Conservation (phyloP, 2,888 invertebrate species). For the Macrophya alboannulata region DNA sequence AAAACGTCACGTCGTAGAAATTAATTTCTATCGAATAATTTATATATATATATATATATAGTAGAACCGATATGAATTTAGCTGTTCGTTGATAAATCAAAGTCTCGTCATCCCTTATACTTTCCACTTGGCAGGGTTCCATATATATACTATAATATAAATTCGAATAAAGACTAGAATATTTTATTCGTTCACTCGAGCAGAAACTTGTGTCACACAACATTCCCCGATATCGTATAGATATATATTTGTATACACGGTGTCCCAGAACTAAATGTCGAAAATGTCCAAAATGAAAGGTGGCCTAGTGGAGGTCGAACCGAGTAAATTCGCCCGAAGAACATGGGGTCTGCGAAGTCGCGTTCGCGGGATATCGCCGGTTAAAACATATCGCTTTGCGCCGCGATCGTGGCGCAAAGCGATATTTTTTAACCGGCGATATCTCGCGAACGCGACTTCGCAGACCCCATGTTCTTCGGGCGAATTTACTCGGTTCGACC, state of each 20-base stretch:
- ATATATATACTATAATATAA: slow-evolving; percentile 20
- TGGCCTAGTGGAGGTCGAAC: too few species aligned
- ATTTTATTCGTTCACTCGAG: slow-evolving; percentile 51
- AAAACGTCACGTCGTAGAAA: background rate
- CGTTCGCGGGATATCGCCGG: too few species aligned
- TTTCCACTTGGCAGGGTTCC: slow-evolving; percentile 46
- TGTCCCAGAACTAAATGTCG: too few species aligned
- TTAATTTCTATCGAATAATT: background rate
- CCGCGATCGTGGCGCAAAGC: too few species aligned
- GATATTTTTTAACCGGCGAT: too few species aligned
- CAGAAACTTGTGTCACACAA: slow-evolving; percentile 38
- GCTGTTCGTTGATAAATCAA: slow-evolving; percentile 33
- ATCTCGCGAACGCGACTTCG: too few species aligned
- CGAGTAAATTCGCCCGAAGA: too few species aligned
- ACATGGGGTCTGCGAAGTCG: too few species aligned
- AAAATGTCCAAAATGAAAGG: too few species aligned
- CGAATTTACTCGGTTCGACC: too few species aligned
- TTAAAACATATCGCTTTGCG: too few species aligned
- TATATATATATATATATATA: background rate
- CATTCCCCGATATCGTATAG: background rate
- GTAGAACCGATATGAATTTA: background rate
- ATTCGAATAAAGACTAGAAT: slow-evolving; percentile 45
- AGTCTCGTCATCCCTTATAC: slow-evolving; percentile 38
- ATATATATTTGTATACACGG: background rate
- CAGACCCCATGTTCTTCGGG: too few species aligned